Evolutionary conservation across 2,797 vertebrate species (phyloP), one percentile per base, ranked within the genome.

Genomic region (Meda fulgida): DNA sequence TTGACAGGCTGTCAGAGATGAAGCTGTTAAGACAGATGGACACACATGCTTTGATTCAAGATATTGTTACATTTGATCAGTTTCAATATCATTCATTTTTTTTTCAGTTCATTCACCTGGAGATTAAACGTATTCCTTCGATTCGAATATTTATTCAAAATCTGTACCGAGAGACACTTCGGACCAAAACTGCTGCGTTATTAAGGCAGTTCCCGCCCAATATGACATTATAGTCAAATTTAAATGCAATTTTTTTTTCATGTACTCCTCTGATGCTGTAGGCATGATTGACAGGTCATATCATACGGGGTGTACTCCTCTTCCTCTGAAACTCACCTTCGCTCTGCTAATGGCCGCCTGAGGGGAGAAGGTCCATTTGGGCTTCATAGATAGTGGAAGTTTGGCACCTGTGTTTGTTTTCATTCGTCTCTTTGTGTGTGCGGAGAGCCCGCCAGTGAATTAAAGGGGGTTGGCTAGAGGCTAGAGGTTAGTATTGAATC

Each of bases 301-400:
- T 78, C 65, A 53, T 29, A 83, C 5, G 18, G 34, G 1, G 16
- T 70, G 36, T 43, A 78, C 34, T 67, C 16, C 36, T 78, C 73
- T 69, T 78, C 36, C 19, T 67, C 81, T 67, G 3, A 43, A 67
- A 83, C 60, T 76, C 81, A 40, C 81, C 72, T 78, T 69, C 8
- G 21, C 66, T 72, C 48, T 51, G 55, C 46, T 51, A 79, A 67
- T 83, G 72, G 66, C 80, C 7, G 55, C 67, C 73, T 65, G 67
- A 78, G 83, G 73, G 85, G 36, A 71, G 55, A 81, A 58, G 18
- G 79, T 77, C 73, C 58, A 36, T 67, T 79, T 87, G 86, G 86
- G 53, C 73, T 7, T 81, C 73, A 55, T 55, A 83, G 79, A 87
- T 81, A 81, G 86, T 18, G 2, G 8, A 46, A 48, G 43, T 86